Evolutionary conservation across 1,140 invertebrate species (phyloP), one percentile per base, ranked within the genome.

Genomic region (Drosophila orena): DNA sequence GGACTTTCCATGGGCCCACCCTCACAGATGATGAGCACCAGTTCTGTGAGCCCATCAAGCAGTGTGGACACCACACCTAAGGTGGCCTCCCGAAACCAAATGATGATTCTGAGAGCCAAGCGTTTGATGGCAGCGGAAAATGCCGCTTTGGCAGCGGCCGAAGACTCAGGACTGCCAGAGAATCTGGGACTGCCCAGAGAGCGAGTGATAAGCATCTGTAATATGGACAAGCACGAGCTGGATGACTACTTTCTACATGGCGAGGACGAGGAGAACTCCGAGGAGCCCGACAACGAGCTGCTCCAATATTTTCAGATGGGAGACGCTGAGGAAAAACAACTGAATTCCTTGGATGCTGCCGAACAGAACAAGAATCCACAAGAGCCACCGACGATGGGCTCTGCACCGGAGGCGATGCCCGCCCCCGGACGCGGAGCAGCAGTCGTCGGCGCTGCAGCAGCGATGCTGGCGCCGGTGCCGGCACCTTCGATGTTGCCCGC

Each of bases 271-370:
- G 95, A 94, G 72, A 96, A 96, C 92, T 96, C 96, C 44, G 95
- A 97, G 84, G 96, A 96, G 77, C 95, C 95, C 78, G 96, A 97
- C 81, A 95, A 96, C 81, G 96, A 97, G 92, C 89, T 97, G 68
- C 92, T 96, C 79, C 95, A 96, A 92, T 97, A 97, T 93, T 96
- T 97, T 92, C 95, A 95, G 77, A 94, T 95, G 68, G 92, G 93
- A 79, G 93, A 93, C 60, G 92, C 88, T 88, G 91, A 92, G 83
- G 88, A 92, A 91, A 92, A 91, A 91, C 77, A 91, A 91, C 72
- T 79, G 65, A 91, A 89, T 91, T 91, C 91, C 90, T 91, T 86
- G 71, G 91, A 91, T 91, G 90, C 86, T 91, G 72, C 65, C 78
- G 91, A 91, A 90, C 69, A 73, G 72, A 81, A 90, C 70, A 91